Percentiles rank a stretch among this genome's conserved stretches.
These are phyloP conservation scores for Neoarius graeffei DNA, from an alignment of 2,113 vertebrate genomes.

Conservation along the genomic window DNA sequence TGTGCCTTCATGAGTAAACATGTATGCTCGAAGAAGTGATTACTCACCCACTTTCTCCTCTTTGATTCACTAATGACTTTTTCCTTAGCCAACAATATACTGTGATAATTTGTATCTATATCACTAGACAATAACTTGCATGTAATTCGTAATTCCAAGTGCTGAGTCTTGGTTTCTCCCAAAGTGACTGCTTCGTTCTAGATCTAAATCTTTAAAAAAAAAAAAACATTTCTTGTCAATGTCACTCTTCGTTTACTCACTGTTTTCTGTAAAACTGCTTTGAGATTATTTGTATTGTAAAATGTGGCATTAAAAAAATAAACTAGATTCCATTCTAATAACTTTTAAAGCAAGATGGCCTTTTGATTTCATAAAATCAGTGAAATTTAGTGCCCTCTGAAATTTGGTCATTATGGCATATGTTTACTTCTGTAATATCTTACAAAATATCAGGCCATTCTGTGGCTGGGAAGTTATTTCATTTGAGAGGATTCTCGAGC, in stretches of 20 bases:
- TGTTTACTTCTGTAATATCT: too few relatives aligned
- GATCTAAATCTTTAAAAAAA: neutral
- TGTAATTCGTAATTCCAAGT: neutral
- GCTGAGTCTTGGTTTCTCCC: neutral
- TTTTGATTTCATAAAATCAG: too few relatives aligned
- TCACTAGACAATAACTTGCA: neutral
- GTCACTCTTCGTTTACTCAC: neutral
- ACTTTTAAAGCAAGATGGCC: neutral
- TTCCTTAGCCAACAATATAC: neutral
- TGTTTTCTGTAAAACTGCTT: neutral
- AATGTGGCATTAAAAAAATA: neutral
- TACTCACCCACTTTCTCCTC: neutral
- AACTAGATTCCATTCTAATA: neutral
- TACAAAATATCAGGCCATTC: too few relatives aligned
- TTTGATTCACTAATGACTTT: neutral
- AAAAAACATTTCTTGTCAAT: neutral
- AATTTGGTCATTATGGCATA: too few relatives aligned
- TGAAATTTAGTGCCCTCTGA: too few relatives aligned
- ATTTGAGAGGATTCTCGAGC: too few relatives aligned
- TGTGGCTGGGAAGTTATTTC: too few relatives aligned
- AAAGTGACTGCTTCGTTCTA: neutral
- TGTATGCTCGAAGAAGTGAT: conserved; percentile 37
- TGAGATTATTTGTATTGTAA: neutral
- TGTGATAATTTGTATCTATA: neutral
- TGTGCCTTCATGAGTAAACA: conserved; percentile 60